Conservation (phyloP, 2,888 invertebrate species). For the Strigamia transsilvanica region DNA sequence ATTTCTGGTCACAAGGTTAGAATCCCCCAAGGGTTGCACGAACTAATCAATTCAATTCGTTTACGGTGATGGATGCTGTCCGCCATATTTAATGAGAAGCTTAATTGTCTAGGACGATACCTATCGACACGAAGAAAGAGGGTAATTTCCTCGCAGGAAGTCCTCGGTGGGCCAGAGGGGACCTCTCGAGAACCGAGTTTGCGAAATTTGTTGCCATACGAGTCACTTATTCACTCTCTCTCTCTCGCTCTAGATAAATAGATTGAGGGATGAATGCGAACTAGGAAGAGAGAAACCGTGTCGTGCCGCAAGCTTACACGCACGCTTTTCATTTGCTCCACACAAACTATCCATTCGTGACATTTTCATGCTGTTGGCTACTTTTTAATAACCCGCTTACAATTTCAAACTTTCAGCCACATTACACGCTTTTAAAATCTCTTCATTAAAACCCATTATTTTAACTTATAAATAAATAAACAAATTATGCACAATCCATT, state of each 20-base stretch:
- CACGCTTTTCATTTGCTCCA: constrained; percentile 7
- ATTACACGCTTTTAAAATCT: neutral
- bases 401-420: neutral
- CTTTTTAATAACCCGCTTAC: neutral
- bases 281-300: constrained; percentile 28
- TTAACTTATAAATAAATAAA: neutral
- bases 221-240: constrained; percentile 9
- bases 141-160: constrained; percentile 44
- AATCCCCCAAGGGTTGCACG: neutral
- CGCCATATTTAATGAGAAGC: constrained; percentile 44
- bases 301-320: constrained; percentile 32
- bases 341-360: neutral
- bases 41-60: constrained; percentile 36
- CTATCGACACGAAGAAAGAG: constrained; percentile 44
- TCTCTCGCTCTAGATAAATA: constrained; percentile 23
- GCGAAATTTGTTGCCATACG: constrained; percentile 33
- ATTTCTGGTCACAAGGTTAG: constrained; percentile 31
- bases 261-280: constrained; percentile 34
- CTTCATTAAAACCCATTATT: constrained; percentile 11
- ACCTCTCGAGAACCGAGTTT: constrained; percentile 32
- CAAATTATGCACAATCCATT: neutral
- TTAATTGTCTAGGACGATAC: constrained; percentile 28
- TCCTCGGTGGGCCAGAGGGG: constrained; percentile 41
- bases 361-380: neutral
- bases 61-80: constrained; percentile 36